A percentile compares a stretch with the other conserved stretches of the same genome.
Conservation (phyloP, 2,113 vertebrate genomes). For the Nannospalax galili region DNA sequence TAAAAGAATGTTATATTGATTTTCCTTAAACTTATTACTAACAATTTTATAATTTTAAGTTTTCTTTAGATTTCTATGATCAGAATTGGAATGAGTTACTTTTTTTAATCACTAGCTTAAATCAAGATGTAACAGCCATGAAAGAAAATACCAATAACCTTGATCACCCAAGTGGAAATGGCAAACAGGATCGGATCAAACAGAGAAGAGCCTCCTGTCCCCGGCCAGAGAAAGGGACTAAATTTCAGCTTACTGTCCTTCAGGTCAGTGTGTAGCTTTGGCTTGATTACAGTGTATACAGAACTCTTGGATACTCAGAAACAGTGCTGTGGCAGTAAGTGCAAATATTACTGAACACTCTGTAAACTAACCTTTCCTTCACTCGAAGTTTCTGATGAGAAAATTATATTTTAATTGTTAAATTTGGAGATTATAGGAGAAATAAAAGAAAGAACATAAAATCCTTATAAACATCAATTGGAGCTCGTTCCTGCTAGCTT, state of each 20-base stretch:
- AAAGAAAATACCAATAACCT: constrained; percentile 84
- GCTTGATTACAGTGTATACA: background rate
- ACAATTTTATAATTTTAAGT: background rate
- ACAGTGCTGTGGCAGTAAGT: background rate
- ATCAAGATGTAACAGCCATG: constrained; percentile 62
- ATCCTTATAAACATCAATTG: background rate
- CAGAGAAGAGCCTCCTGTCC: constrained; percentile 90
- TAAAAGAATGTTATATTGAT: constrained; percentile 32
- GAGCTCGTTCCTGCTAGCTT: background rate
- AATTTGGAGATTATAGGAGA: background rate
- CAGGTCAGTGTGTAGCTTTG: constrained; percentile 85
- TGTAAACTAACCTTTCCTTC: constrained; percentile 4
- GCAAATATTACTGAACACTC: constrained; percentile 40
- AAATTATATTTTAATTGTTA: constrained; percentile 26
- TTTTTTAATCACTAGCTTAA: constrained; percentile 66
- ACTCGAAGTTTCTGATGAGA: background rate
- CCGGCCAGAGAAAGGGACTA: constrained; percentile 89
- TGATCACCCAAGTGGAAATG: constrained; percentile 85
- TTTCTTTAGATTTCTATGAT: constrained; percentile 56
- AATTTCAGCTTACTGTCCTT: constrained; percentile 93
- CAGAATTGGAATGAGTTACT: constrained; percentile 26
- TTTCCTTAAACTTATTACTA: constrained; percentile 53
- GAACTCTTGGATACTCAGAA: background rate
- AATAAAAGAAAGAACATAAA: constrained; percentile 52
- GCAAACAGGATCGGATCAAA: constrained; percentile 90